Evolutionary conservation across 2,888 invertebrate genomes (phyloP), one percentile per base, ranked within the genome.

Genomic region (Tinea semifulvella): DNA sequence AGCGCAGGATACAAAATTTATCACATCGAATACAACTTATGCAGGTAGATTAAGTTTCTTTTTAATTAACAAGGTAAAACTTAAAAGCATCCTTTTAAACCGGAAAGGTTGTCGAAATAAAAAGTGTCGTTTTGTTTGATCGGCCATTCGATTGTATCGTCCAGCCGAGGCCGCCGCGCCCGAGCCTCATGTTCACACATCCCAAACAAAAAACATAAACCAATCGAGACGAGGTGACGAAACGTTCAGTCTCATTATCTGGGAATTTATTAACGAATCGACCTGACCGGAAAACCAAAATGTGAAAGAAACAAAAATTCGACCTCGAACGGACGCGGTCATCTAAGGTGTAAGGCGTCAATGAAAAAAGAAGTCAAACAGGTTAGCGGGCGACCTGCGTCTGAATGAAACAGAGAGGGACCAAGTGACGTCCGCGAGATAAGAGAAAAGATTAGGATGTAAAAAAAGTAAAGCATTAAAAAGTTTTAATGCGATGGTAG

Each of bases 181-280:
- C 71, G 75, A 71, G 69, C 72, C 69, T 68, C 57, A 70, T 66
- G 75, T 68, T 77, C 77, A 76, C 79, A 77, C 76, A 68, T 67
- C 64, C 68, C 55, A 71, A 76, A 75, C 56, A 64, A 68, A 68
- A 71, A 72, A 65, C 62, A 63, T 62, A 69, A 71, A 73, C 72
- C 77, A 77, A 79, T 79, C 77, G 75, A 75, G 76, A 69, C 65
- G 79, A 80, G 79, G 79, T 80, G 79, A 80, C 77, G 79, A 80
- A 80, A 79, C 79, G 79, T 76, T 80, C 79, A 77, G 77, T 76
- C 77, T 79, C 79, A 79, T 80, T 79, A 80, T 80, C 79, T 76
- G 76, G 72, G 79, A 80, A 80, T 80, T 80, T 80, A 80, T 80
- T 80, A 80, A 80, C 79, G 79, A 80, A 77, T 77, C 76, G 77